Evolutionary conservation across 2,888 invertebrate species (phyloP).

Genomic region (Archips xylosteana): DNA sequence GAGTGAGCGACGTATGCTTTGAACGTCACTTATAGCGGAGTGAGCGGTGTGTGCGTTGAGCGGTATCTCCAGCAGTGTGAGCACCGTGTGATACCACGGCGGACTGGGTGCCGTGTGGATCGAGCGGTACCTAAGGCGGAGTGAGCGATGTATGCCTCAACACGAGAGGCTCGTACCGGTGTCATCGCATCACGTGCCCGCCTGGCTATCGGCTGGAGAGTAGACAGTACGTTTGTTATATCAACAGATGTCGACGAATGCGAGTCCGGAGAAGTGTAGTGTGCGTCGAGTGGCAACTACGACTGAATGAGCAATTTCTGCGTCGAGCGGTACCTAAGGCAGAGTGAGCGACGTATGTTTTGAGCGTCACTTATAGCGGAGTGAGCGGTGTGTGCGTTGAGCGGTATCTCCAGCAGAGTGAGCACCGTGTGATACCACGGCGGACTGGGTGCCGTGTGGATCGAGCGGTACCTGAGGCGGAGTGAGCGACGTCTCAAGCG

Average conservation of each 20-base stretch:
- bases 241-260: conserved; percentile 91
- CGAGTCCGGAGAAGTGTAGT: conserved; percentile 89
- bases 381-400: no score
- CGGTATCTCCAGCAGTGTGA: conserved; percentile 82
- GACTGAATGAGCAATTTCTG: no score
- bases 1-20: no score
- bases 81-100: conserved; percentile 91
- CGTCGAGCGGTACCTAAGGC: conserved; percentile 83
- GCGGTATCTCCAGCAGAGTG: no score
- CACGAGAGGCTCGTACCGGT: conserved; percentile 94
- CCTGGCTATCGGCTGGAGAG: conserved; percentile 92
- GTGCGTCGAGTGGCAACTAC: conserved; percentile 65
- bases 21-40: no score
- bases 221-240: conserved; percentile 88
- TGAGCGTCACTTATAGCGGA: no score
- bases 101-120: no score
- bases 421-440: no score
- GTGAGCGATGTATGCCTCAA: conserved; percentile 84
- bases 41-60: conserved; percentile 54
- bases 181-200: conserved; percentile 94
- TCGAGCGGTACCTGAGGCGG: no score
- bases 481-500: no score
- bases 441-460: no score
- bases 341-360: conserved; percentile 88
- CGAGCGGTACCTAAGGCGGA: conserved; percentile 85